Percentiles rank a stretch among this genome's conserved stretches.
phyloP scores from a whole-genome alignment of 2,797 vertebrate species.

The Diplodus puntazzo region DNA sequence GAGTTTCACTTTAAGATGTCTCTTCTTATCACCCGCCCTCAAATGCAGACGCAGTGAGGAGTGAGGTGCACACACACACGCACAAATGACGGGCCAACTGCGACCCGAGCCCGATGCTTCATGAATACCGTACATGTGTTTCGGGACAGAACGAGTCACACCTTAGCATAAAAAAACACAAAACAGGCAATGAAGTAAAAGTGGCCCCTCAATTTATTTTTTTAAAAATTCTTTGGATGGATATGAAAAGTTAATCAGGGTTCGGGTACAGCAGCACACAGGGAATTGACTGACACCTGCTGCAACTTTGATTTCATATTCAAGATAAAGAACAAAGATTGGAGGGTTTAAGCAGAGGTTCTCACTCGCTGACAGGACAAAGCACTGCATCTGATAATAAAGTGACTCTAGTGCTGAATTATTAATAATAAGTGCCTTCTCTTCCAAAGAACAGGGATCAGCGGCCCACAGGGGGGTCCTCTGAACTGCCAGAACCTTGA shows the following conservation, averaged over 20 bases:
- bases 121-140: neutral
- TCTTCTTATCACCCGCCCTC: neutral
- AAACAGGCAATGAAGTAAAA: neutral
- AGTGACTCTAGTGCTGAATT: constrained; percentile 70
- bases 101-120: neutral
- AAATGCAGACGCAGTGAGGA: neutral
- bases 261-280: neutral
- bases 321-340: constrained; percentile 43
- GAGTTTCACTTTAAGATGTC: neutral
- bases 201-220: too few species aligned
- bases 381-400: constrained; percentile 62
- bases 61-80: neutral
- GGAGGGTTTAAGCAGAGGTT: constrained; percentile 31
- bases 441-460: constrained; percentile 66
- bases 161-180: neutral
- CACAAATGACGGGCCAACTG: neutral
- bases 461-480: constrained; percentile 46
- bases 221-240: neutral
- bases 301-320: constrained; percentile 15
- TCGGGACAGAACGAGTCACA: neutral
- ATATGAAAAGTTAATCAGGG: neutral
- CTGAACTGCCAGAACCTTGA: constrained; percentile 35
- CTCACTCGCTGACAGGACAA: constrained; percentile 50
- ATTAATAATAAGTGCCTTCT: constrained; percentile 73
- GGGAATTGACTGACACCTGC: constrained; percentile 23